These are phyloP conservation scores for Siphamia tubifer DNA, from an alignment of 2,113 vertebrate genomes.

Conservation along the genomic window DNA sequence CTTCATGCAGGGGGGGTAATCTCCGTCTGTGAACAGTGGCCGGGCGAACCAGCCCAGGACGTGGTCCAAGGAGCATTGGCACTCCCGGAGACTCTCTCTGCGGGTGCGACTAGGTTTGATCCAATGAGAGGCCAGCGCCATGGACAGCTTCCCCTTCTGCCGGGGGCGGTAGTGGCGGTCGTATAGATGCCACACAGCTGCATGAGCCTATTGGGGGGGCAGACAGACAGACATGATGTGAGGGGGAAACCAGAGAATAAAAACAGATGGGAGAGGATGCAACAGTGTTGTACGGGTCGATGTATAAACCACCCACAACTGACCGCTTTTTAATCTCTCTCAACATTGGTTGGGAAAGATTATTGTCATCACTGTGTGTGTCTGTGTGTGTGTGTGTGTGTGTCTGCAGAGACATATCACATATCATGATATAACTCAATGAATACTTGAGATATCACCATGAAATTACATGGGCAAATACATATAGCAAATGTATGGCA, in stretches of 20 bases:
- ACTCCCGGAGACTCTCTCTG: slow-evolving; percentile 81
- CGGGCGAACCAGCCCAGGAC: slow-evolving; percentile 97
- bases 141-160: slow-evolving; percentile 89
- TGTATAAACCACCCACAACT: no score
- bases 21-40: slow-evolving; percentile 91
- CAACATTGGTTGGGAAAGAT: no score
- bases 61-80: slow-evolving; percentile 93
- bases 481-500: no score
- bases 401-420: no score
- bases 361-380: no score
- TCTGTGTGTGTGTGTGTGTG: no score
- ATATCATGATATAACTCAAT: no score
- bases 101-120: slow-evolving; percentile 86
- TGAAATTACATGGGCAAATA: no score
- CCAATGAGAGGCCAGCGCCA: slow-evolving; percentile 96
- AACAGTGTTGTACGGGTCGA: no score
- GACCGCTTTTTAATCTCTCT: no score
- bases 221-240: background rate
- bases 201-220: slow-evolving; percentile 87
- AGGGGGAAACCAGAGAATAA: background rate
- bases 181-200: slow-evolving; percentile 93
- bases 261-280: background rate
- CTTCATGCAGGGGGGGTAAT: slow-evolving; percentile 93
- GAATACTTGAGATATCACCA: no score
- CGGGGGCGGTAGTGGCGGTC: slow-evolving; percentile 84